Evolutionary conservation across 1,140 invertebrate species (phyloP).

Genomic region (Drosophila trapezifrons): DNA sequence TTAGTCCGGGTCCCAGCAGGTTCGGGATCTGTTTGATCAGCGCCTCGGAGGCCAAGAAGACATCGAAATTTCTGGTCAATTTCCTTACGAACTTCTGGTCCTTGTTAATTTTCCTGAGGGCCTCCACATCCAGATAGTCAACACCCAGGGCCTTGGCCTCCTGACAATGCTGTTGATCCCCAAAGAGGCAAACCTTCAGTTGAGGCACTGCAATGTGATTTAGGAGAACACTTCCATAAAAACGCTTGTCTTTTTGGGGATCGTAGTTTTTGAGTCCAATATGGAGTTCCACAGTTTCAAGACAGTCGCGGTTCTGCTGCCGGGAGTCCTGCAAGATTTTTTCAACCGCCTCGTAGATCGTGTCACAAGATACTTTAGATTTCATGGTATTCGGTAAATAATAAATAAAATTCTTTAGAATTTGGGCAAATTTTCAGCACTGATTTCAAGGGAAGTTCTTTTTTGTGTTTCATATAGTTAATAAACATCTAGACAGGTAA

Average conservation of each 20-base stretch:
- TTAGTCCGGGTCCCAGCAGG: not conserved
- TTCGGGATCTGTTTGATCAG: slow-evolving; percentile 15
- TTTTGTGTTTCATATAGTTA: too few relatives aligned
- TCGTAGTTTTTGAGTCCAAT: slow-evolving; percentile 22
- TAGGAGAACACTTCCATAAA: slow-evolving; percentile 13
- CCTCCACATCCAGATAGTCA: slow-evolving; percentile 1
- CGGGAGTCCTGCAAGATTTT: not conserved
- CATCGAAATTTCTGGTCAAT: slow-evolving; percentile 7
- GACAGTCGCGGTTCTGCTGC: not conserved
- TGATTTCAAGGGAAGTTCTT: not conserved
- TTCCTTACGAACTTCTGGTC: slow-evolving; percentile 7
- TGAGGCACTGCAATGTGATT: slow-evolving; percentile 22
- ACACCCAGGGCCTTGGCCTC: slow-evolving; percentile 16
- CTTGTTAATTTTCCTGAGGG: not conserved
- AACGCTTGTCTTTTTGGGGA: not conserved
- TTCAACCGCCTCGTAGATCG: not conserved
- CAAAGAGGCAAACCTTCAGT: slow-evolving; percentile 15
- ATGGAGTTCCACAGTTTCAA: slow-evolving; percentile 13
- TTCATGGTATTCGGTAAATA: not conserved
- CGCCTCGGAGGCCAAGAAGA: slow-evolving; percentile 11
- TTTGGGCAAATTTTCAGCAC: not conserved
- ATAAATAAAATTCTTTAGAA: not conserved
- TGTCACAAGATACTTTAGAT: slow-evolving; percentile 5
- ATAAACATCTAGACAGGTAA: not conserved
- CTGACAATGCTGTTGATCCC: slow-evolving; percentile 14